Percentiles rank a stretch among this genome's conserved stretches.
Conservation (phyloP, 2,113 vertebrate species). For the Ictalurus punctatus region DNA sequence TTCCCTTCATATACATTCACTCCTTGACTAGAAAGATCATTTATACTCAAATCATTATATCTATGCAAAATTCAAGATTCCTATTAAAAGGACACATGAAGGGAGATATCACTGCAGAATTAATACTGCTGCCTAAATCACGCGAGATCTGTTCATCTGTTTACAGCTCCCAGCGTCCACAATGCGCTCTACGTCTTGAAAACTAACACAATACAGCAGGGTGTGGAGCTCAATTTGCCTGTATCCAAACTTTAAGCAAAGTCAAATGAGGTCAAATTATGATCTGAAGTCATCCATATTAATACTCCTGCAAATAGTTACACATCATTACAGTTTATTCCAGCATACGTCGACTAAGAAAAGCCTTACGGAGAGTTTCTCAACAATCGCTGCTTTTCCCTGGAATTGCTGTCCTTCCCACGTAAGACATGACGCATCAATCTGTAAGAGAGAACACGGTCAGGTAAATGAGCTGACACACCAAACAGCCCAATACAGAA, state of each 20-base stretch:
- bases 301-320: background rate
- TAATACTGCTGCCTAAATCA: background rate
- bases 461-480: background rate
- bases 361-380: conserved; percentile 91
- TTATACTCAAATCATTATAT: background rate
- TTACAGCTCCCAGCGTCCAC: background rate
- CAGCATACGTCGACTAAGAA: conserved; percentile 25
- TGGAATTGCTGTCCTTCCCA: conserved; percentile 98
- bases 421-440: conserved; percentile 95
- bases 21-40: background rate
- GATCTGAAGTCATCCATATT: background rate
- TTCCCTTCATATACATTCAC: background rate
- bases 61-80: background rate
- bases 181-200: background rate
- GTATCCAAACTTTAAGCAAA: conserved; percentile 10
- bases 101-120: background rate
- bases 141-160: background rate
- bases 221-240: conserved; percentile 16
- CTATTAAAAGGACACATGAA: background rate
- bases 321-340: background rate
- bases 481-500: background rate
- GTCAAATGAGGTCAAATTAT: background rate
- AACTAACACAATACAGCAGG: background rate
- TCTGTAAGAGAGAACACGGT: conserved; percentile 70
- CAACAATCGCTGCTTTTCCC: conserved; percentile 95